These are phyloP conservation scores for Hemibagrus guttatus DNA, from an alignment of 2,797 vertebrate genomes.

Conservation along the genomic window DNA sequence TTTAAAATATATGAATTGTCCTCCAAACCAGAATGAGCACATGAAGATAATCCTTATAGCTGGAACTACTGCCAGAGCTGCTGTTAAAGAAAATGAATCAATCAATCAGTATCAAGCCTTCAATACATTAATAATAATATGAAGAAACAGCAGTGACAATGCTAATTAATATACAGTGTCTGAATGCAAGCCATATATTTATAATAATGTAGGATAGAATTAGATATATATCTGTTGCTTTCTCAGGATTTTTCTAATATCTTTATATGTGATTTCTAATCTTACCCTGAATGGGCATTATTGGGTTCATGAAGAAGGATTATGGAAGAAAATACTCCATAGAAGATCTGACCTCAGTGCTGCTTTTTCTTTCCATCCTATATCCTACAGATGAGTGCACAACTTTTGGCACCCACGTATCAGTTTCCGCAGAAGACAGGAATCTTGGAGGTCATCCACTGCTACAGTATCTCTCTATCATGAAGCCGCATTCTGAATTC, in stretches of 20 bases:
- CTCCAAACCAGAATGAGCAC: neutral
- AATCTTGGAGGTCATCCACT: slow-evolving; percentile 66
- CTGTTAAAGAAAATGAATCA: neutral
- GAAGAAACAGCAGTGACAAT: neutral
- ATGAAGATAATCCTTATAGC: neutral
- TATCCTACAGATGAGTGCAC: slow-evolving; percentile 31
- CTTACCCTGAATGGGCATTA: neutral
- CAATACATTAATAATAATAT: neutral
- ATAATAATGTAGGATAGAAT: neutral
- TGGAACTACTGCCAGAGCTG: neutral
- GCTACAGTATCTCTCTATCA: slow-evolving; percentile 54
- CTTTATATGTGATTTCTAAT: neutral
- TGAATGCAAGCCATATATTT: neutral
- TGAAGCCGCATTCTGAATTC: slow-evolving; percentile 48
- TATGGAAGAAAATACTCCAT: too few species aligned
- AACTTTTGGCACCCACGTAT: slow-evolving; percentile 61
- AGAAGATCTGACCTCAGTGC: slow-evolving; percentile 31
- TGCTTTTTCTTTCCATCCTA: slow-evolving; percentile 1
- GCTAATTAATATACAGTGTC: neutral
- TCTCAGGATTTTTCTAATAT: neutral
- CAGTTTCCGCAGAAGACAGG: slow-evolving; percentile 60
- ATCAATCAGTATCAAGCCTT: neutral
- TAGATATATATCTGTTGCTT: neutral
- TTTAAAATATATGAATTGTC: neutral
- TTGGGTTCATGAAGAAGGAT: neutral